Percentiles rank a stretch among this genome's conserved stretches.
Conservation (phyloP, 2,113 vertebrate genomes). For the Myotis lucifugus region DNA sequence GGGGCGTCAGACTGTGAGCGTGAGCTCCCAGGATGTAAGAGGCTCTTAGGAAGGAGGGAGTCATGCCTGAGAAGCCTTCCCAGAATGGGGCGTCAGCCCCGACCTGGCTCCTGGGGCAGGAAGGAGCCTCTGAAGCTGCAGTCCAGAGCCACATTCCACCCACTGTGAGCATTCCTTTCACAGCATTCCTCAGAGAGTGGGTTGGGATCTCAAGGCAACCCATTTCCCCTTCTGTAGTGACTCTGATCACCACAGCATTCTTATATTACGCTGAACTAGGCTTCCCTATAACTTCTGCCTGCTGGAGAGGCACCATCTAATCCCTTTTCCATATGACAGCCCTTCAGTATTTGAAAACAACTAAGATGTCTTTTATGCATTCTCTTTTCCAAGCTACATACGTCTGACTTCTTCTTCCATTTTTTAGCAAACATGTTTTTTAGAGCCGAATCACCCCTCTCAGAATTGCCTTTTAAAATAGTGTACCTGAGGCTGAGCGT, state of each 20-base stretch:
- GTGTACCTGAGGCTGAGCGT: not conserved
- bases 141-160: too few relatives aligned
- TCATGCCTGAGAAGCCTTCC: not conserved
- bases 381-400: constrained; percentile 16
- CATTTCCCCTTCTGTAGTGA: not conserved
- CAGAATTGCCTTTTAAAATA: not conserved
- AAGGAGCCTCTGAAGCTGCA: not conserved
- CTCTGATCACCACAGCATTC: constrained; percentile 9
- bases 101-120: not conserved
- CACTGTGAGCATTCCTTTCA: not conserved
- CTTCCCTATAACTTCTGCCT: not conserved
- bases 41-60: not conserved
- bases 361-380: not conserved
- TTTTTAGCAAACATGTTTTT: not conserved
- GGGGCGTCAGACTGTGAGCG: not conserved
- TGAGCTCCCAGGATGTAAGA: not conserved
- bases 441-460: not conserved
- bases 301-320: not conserved
- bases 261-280: not conserved
- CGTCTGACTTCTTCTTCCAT: constrained; percentile 25
- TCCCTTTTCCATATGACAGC: constrained; percentile 43
- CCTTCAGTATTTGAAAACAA: constrained; percentile 65
- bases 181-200: not conserved
- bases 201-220: not conserved
- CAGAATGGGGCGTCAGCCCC: not conserved